Percentiles rank a stretch among this genome's conserved stretches.
These are phyloP conservation scores for Andrena chrysosceles DNA, from an alignment of 2,888 invertebrate genomes.

Conservation along the genomic window DNA sequence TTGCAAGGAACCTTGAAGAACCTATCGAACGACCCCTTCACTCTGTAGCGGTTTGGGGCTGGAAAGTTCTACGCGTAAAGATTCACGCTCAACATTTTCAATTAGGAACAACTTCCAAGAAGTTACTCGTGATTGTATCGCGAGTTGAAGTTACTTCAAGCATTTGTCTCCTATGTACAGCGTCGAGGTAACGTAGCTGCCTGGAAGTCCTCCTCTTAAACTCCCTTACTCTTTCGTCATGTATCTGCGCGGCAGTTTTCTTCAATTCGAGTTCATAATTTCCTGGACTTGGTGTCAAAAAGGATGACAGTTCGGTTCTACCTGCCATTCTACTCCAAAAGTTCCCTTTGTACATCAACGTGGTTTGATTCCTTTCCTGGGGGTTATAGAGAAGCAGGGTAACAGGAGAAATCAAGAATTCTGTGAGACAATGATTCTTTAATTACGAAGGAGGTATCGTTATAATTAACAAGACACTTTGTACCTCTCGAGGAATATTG, in stretches of 20 bases:
- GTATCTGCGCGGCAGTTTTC: slow-evolving; percentile 46
- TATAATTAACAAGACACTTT: neutral
- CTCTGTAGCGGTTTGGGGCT: slow-evolving; percentile 69
- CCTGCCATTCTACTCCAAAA: slow-evolving; percentile 78
- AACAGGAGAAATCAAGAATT: neutral
- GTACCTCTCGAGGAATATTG: slow-evolving; percentile 59
- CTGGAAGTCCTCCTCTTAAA: slow-evolving; percentile 60
- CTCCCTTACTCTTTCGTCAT: slow-evolving; percentile 67
- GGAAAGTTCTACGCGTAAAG: slow-evolving; percentile 65
- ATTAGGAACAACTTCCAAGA: neutral
- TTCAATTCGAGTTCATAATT: slow-evolving; percentile 67
- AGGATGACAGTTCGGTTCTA: slow-evolving; percentile 50
- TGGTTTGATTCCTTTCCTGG: slow-evolving; percentile 69
- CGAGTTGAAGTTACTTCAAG: slow-evolving; percentile 64
- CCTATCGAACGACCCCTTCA: slow-evolving; percentile 68
- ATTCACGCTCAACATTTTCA: neutral
- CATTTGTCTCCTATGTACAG: slow-evolving; percentile 62
- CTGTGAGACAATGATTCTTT: neutral
- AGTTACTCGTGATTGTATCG: slow-evolving; percentile 4
- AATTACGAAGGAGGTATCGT: neutral
- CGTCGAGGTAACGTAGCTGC: slow-evolving; percentile 69
- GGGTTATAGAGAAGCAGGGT: neutral
- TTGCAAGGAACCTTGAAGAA: slow-evolving; percentile 51
- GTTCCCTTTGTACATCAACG: slow-evolving; percentile 73
- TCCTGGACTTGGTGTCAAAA: slow-evolving; percentile 68